phyloP scores from a whole-genome alignment of 2,113 vertebrate species.

The Gambusia affinis region DNA sequence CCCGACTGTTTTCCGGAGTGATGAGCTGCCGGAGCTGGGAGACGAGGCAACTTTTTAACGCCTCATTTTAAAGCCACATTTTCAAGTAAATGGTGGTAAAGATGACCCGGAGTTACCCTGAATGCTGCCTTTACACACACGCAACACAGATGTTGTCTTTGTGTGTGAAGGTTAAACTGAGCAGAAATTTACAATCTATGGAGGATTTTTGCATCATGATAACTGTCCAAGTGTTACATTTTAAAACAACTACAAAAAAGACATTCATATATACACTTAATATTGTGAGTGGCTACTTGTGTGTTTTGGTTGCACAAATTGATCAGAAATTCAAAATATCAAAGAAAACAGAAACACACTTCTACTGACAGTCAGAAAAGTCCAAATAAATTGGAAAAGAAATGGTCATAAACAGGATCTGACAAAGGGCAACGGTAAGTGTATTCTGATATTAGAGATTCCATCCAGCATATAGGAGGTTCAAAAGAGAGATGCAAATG shows the following conservation, averaged over 20 bases:
- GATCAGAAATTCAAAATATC: neutral
- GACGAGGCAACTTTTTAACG: conserved; percentile 61
- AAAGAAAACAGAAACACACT: neutral
- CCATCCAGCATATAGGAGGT: conserved; percentile 58
- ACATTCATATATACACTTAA: too few species aligned
- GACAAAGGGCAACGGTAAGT: conserved; percentile 62
- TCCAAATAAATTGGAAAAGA: conserved; percentile 47
- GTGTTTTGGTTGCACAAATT: too few species aligned
- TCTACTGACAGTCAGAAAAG: neutral
- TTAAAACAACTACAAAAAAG: too few species aligned
- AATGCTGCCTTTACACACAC: conserved; percentile 37
- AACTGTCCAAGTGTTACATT: too few species aligned
- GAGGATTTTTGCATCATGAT: conserved; percentile 5
- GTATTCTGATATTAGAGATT: conserved; percentile 48
- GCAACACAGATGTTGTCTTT: conserved; percentile 20
- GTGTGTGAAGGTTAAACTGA: neutral
- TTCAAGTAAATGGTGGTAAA: conserved; percentile 57
- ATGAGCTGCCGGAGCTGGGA: conserved; percentile 74
- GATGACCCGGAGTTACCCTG: conserved; percentile 62
- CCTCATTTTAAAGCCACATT: conserved; percentile 70
- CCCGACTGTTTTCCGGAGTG: conserved; percentile 78
- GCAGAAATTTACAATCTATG: neutral
- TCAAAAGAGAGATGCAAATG: conserved; percentile 67
- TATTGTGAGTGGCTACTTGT: too few species aligned
- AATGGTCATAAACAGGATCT: conserved; percentile 63